Evolutionary conservation across 1,140 invertebrate species (phyloP).

Genomic region (Lasioglossum albipes): DNA sequence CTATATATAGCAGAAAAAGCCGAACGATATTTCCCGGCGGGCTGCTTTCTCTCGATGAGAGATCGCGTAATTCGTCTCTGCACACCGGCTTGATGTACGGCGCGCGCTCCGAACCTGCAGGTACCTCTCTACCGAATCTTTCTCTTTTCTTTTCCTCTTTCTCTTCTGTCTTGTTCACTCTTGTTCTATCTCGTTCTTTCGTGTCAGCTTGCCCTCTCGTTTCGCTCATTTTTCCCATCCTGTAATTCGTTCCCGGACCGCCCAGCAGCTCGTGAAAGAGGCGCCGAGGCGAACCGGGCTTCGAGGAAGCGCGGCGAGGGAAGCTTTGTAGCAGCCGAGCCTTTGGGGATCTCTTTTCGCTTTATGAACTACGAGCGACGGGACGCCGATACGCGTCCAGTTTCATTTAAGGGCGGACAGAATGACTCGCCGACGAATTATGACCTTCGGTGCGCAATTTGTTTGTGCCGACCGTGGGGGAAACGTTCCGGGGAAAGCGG

Average conservation of each 20-base stretch:
- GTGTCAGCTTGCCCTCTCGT: not conserved
- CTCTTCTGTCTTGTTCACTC: not conserved
- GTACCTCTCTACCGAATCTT: too few relatives aligned
- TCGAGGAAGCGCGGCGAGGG: not conserved
- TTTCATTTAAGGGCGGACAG: too few relatives aligned
- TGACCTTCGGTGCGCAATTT: too few relatives aligned
- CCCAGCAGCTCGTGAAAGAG: not conserved
- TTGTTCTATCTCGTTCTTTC: not conserved
- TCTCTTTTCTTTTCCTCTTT: too few relatives aligned
- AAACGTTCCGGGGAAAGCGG: too few relatives aligned
- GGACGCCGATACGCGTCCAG: too few relatives aligned
- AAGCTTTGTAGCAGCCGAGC: not conserved
- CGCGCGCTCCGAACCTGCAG: not conserved
- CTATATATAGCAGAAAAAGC: not conserved
- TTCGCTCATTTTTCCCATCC: not conserved
- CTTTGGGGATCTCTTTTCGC: not conserved
- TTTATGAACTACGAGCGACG: not conserved
- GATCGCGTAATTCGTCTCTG: conserved; percentile 10
- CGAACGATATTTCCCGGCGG: conserved; percentile 9
- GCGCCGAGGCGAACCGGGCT: not conserved
- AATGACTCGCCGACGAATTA: too few relatives aligned
- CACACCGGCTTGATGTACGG: not conserved
- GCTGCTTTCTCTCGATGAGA: conserved; percentile 10
- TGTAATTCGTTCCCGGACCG: not conserved
- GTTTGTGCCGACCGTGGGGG: too few relatives aligned